Conservation (phyloP, 2,888 invertebrate genomes). For the Stenodera caucasica region DNA sequence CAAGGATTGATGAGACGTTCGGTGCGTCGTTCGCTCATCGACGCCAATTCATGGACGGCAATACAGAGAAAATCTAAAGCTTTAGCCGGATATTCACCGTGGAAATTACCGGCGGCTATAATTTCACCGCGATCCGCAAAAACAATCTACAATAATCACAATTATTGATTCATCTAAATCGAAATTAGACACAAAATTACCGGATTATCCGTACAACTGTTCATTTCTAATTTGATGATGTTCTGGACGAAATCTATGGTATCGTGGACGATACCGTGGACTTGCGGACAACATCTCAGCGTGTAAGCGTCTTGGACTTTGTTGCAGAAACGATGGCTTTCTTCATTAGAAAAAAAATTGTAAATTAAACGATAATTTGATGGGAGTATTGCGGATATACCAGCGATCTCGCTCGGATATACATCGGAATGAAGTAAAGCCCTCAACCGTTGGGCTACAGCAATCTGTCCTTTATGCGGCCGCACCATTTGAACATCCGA, state of each 20-base stretch:
- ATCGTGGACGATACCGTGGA: conserved; percentile 68
- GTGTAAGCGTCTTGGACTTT: conserved; percentile 71
- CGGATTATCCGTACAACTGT: conserved; percentile 70
- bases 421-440: conserved; percentile 64
- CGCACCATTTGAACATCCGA: conserved; percentile 64
- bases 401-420: conserved; percentile 66
- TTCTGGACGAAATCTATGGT: conserved; percentile 65
- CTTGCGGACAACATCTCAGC: conserved; percentile 66
- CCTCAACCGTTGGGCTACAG: conserved; percentile 62
- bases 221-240: conserved; percentile 65
- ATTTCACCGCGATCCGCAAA: conserved; percentile 63
- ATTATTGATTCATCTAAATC: neutral
- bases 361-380: neutral
- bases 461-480: conserved; percentile 65
- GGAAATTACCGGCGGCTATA: conserved; percentile 70
- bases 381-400: conserved; percentile 41
- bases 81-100: conserved; percentile 72
- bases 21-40: conserved; percentile 66
- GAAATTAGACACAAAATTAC: conserved; percentile 47
- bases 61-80: conserved; percentile 67
- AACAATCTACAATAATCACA: conserved; percentile 51
- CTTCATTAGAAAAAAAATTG: conserved; percentile 43
- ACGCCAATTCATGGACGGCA: conserved; percentile 66
- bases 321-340: conserved; percentile 66
- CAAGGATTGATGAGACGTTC: conserved; percentile 67